phyloP scores from a whole-genome alignment of 2,888 invertebrate species.

The Athetis lepigone region DNA sequence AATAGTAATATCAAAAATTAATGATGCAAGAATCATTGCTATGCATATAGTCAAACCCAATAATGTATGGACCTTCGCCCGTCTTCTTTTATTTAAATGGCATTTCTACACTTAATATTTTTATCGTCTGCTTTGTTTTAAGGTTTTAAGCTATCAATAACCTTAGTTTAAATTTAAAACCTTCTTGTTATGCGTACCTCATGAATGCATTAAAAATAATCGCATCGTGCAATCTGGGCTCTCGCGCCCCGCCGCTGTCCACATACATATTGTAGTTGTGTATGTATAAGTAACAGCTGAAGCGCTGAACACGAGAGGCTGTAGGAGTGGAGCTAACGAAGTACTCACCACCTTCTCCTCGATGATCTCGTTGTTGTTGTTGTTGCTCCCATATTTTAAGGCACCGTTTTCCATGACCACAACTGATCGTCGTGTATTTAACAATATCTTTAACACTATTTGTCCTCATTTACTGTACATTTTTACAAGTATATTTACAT shows the following conservation, averaged over 20 bases:
- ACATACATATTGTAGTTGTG: slow-evolving; percentile 2
- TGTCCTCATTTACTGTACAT: slow-evolving; percentile 72
- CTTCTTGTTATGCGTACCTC: not conserved
- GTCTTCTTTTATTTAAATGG: too few species aligned
- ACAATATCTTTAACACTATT: slow-evolving; percentile 73
- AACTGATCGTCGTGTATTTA: slow-evolving; percentile 83
- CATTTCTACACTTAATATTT: too few species aligned
- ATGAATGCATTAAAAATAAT: slow-evolving; percentile 7
- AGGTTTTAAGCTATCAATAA: too few species aligned
- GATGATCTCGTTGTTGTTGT: slow-evolving; percentile 88
- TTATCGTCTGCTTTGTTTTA: too few species aligned
- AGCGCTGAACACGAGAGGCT: slow-evolving; percentile 23
- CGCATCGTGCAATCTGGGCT: not conserved
- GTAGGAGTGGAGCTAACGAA: slow-evolving; percentile 45
- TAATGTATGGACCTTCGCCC: too few species aligned
- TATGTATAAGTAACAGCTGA: slow-evolving; percentile 7
- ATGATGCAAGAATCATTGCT: too few species aligned
- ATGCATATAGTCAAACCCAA: too few species aligned
- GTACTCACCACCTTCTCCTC: slow-evolving; percentile 89
- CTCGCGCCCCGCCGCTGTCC: not conserved
- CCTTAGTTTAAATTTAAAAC: not conserved
- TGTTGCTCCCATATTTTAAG: slow-evolving; percentile 91
- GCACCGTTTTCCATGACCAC: slow-evolving; percentile 91
- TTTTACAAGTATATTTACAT: slow-evolving; percentile 55
- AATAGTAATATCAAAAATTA: too few species aligned